Evolutionary conservation across 2,113 vertebrate species (phyloP), one percentile per base, ranked within the genome.

Genomic region (Atrichornis clamosus): DNA sequence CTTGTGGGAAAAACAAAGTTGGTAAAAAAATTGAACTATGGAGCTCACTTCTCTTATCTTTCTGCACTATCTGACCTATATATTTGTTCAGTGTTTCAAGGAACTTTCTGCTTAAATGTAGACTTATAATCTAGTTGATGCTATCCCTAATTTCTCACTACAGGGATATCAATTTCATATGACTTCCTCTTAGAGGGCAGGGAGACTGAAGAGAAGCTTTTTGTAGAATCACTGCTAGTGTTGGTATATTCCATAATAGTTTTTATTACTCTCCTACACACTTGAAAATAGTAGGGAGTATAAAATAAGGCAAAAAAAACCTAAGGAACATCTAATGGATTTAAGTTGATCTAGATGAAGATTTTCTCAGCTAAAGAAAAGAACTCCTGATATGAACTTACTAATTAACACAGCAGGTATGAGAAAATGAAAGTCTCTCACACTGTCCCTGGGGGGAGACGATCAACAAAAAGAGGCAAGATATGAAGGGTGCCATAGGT

Each of bases 351-450:
- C 23, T 80, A 65, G 26, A 73, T 60, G 49, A 88, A 79, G 69
- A 63, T 65, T 69, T 6, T 64, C 9, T 8, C 22, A 49, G 28
- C 24, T 76, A 35, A 91, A 84, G 41, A 72, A 56, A 74, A 86
- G 11, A 77, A 47, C 26, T 74, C 55, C 72, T 77, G 30, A 88
- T 55, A 26, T 14, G 22, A 80, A 91, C 17, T 26, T n/a, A 63
- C 42, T 82, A 79, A 93, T 90, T 88, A 93, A 60, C 18, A 27
- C 64, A 88, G 5, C 15, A 39, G 39, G 28, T 11, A 60, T 49
- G n/a, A 94, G 68, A 84, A 96, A 97, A 75, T 64, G n/a, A 72
- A 92, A 89, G 72, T 74, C 15, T 76, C 28, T 89, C 60, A 56
- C n/a, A 32, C 18, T 72, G 44, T 75, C 83, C 69, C 50, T 22